Evolutionary conservation across 2,113 vertebrate species (phyloP), one percentile per base, ranked within the genome.

Genomic region (Apteryx owenii): DNA sequence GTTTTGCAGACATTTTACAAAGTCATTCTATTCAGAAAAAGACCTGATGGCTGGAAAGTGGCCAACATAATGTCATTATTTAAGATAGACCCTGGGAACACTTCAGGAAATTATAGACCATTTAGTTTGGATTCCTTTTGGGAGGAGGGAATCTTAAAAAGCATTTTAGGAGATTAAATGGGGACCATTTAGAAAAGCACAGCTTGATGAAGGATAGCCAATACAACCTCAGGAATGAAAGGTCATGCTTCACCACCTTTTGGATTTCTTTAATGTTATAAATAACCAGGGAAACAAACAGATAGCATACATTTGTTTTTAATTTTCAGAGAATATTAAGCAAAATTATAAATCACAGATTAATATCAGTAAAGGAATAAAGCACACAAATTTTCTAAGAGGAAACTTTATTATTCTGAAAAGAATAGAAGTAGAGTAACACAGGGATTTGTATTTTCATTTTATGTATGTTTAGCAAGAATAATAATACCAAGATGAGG

Each of bases 51-150:
- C 88, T 97, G 94, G 97, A 97, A 98, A 98, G 97, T 97, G 95
- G 96, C 97, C 97, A 98, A 94, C 93, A 96, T 97, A 98, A 98
- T 95, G 97, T 98, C 97, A 97, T 98, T 98, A 98, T 93, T 98
- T 98, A 98, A 97, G 98, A 98, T 80, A 94, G 97, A 96, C 97
- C 96, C 95, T 96, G 89, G 93, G 95, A 97, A 98, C 97, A 98
- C 98, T 98, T 98, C 98, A 98, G 97, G 95, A 98, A 98, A 98
- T 98, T 98, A 98, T 79, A 98, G 96, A 97, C 97, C 97, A 98
- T 98, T 98, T 98, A 98, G 97, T 97, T 97, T 96, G 98, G 96
- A 98, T 98, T 98, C 95, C 95, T 98, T 98, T 81, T 73, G 81
- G 97, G 96, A 98, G 88, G 93, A 95, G 92, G 90, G 96, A 96